These are phyloP conservation scores for Coregonus suidteri DNA, from an alignment of 2,797 vertebrate species.

Conservation along the genomic window DNA sequence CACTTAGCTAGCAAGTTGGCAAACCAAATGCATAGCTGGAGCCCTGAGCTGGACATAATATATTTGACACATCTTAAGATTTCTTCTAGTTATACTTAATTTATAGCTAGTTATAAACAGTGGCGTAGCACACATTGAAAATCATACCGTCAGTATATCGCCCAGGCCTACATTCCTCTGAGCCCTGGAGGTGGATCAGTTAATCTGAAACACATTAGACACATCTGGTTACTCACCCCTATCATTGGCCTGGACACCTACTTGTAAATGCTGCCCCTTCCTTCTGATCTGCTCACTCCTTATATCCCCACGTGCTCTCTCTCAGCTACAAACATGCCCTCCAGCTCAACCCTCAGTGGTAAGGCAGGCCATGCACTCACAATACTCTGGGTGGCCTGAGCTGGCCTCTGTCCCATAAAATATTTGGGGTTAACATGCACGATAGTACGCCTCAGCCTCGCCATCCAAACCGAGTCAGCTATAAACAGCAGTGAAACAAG, in stretches of 20 bases:
- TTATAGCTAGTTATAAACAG: too few relatives aligned
- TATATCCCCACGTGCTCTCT: background rate
- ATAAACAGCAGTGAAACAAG: background rate
- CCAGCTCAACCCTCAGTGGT: slow-evolving; percentile 12
- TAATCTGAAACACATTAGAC: slow-evolving; percentile 34
- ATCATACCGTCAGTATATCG: too few relatives aligned
- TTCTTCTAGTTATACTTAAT: too few relatives aligned
- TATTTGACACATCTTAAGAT: too few relatives aligned
- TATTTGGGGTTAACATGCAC: slow-evolving; percentile 27
- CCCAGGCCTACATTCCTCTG: too few relatives aligned
- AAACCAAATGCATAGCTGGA: too few relatives aligned
- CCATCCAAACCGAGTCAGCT: background rate
- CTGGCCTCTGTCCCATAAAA: slow-evolving; percentile 25
- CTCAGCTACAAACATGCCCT: slow-evolving; percentile 19
- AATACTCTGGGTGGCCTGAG: slow-evolving; percentile 46
- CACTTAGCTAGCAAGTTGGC: too few relatives aligned
- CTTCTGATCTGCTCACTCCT: background rate
- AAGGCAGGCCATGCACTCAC: background rate
- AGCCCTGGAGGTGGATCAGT: background rate
- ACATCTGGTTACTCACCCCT: background rate
- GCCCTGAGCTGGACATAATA: too few relatives aligned
- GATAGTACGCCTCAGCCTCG: background rate
- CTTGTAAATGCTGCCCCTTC: slow-evolving; percentile 17
- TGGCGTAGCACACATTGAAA: too few relatives aligned
- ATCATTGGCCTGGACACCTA: slow-evolving; percentile 33